Percentiles rank a stretch among this genome's conserved stretches.
Evolutionary conservation across 2,888 invertebrate species (phyloP).

Genomic region (Mesoligia furuncula): DNA sequence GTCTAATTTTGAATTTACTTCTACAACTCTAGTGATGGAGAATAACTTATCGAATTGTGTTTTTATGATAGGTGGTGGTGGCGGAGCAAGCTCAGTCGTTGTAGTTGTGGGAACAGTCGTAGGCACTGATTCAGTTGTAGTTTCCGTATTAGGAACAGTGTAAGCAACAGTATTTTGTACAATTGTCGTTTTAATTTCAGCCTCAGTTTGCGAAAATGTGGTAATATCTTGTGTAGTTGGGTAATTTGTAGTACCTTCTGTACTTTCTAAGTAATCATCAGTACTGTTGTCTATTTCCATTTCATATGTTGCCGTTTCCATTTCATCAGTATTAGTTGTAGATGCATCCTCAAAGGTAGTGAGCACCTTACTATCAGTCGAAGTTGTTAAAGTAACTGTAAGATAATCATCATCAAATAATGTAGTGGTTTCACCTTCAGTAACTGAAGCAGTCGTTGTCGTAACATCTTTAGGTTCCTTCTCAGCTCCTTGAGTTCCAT

Average conservation of each 20-base stretch:
- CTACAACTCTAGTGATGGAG: slow-evolving; percentile 92
- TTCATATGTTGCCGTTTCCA: slow-evolving; percentile 76
- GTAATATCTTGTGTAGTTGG: slow-evolving; percentile 77
- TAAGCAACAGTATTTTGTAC: slow-evolving; percentile 54
- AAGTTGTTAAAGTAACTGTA: slow-evolving; percentile 75
- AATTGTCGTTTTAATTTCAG: slow-evolving; percentile 59
- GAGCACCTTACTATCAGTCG: slow-evolving; percentile 65
- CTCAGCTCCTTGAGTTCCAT: slow-evolving; percentile 67
- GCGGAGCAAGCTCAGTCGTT: slow-evolving; percentile 75
- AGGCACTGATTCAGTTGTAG: slow-evolving; percentile 42
- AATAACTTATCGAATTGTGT: slow-evolving; percentile 91
- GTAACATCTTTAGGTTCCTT: slow-evolving; percentile 72
- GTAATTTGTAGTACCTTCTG: slow-evolving; percentile 77
- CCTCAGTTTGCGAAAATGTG: slow-evolving; percentile 70
- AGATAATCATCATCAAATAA: slow-evolving; percentile 83
- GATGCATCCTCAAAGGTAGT: slow-evolving; percentile 72
- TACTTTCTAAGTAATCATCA: slow-evolving; percentile 84
- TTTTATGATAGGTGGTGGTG: slow-evolving; percentile 81
- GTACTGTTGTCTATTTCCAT: slow-evolving; percentile 82
- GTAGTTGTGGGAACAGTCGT: slow-evolving; percentile 59
- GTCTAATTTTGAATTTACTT: slow-evolving; percentile 92
- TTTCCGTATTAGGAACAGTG: slow-evolving; percentile 68
- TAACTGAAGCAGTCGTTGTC: slow-evolving; percentile 67
- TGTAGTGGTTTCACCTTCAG: slow-evolving; percentile 73
- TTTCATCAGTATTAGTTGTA: slow-evolving; percentile 74